These are phyloP conservation scores for Pocillopora damicornis DNA, from an alignment of 64 coral and sea anemone genomes.

Conservation along the genomic window DNA sequence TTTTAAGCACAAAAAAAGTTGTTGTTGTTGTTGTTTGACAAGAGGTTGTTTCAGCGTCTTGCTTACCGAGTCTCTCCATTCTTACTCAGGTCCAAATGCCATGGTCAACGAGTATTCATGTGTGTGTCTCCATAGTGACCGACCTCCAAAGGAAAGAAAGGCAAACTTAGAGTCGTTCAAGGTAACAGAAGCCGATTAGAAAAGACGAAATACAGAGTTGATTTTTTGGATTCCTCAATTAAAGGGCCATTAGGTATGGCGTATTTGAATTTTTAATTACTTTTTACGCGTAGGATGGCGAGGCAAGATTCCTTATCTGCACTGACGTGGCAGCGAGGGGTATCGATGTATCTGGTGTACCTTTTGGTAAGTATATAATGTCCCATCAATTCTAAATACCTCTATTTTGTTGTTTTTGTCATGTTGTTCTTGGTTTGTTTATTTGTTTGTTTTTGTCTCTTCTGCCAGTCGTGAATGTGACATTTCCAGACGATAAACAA, in stretches of 20 bases:
- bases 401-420: neutral
- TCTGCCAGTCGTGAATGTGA: slow-evolving; percentile 87
- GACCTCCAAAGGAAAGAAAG: slow-evolving; percentile 78
- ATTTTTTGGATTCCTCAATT: too few species aligned
- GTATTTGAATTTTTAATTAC: neutral
- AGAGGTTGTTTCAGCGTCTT: neutral
- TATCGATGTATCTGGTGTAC: slow-evolving; percentile 91
- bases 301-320: slow-evolving; percentile 90
- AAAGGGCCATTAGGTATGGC: too few species aligned
- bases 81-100: slow-evolving; percentile 55
- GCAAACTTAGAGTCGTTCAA: slow-evolving; percentile 80
- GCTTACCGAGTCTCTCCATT: neutral
- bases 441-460: neutral
- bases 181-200: slow-evolving; percentile 38
- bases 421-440: neutral
- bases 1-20: too few species aligned
- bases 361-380: slow-evolving; percentile 61
- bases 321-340: slow-evolving; percentile 97
- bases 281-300: slow-evolving; percentile 52
- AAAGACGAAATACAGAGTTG: too few species aligned
- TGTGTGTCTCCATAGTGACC: slow-evolving; percentile 95
- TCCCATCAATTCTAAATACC: neutral
- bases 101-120: slow-evolving; percentile 96
- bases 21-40: neutral
- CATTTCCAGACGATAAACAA: slow-evolving; percentile 95